These are phyloP conservation scores for Eulemur rubriventer DNA, from an alignment of 2,797 vertebrate species.

Conservation along the genomic window DNA sequence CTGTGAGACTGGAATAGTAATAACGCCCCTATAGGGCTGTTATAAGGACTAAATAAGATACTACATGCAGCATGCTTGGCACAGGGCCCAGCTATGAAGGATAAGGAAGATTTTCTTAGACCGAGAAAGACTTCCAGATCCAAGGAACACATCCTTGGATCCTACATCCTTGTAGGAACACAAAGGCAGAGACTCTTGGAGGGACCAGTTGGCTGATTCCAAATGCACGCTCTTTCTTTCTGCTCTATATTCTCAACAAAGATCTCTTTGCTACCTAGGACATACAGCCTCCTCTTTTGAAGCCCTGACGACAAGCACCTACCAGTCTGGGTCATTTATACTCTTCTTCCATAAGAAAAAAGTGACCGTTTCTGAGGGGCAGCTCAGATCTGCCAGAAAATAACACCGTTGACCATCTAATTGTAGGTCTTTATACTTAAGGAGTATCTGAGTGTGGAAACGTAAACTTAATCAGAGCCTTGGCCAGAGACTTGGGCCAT, in stretches of 20 bases:
- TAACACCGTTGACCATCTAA: background rate
- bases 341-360: background rate
- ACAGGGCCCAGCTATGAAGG: background rate
- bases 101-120: background rate
- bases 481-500: background rate
- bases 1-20: background rate
- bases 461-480: background rate
- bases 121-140: background rate
- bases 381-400: background rate
- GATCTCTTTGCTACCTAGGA: background rate
- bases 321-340: background rate
- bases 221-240: background rate
- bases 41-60: background rate
- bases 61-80: background rate
- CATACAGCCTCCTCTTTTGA: background rate
- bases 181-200: background rate
- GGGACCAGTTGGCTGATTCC: background rate
- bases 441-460: background rate
- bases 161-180: background rate
- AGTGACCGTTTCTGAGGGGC: background rate
- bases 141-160: background rate
- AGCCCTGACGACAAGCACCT: background rate
- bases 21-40: accelerated
- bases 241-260: background rate
- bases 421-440: background rate